Percentiles rank a stretch among this genome's conserved stretches.
Evolutionary conservation across 1,140 invertebrate genomes (phyloP).

Genomic region (Muscidifurax raptorellus): DNA sequence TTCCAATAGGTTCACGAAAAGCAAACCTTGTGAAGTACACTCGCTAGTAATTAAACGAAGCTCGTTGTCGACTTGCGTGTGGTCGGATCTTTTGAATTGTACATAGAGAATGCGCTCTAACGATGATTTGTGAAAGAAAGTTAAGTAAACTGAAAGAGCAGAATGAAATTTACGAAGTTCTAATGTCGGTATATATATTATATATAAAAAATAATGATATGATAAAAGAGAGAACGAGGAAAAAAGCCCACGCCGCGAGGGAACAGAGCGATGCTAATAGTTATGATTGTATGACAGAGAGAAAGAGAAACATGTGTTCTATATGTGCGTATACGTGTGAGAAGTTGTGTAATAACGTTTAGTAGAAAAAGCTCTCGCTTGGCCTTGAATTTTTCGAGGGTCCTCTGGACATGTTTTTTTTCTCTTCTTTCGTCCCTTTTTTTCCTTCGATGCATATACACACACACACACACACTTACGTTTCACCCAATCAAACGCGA

Average conservation of each 20-base stretch:
- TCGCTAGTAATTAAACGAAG: conserved; percentile 40
- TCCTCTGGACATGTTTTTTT: conserved; percentile 9
- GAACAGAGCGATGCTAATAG: conserved; percentile 30
- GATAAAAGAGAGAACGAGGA: conserved; percentile 27
- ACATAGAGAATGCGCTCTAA: conserved; percentile 46
- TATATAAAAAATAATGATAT: conserved; percentile 44
- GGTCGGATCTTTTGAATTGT: conserved; percentile 48
- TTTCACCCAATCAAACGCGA: conserved; percentile 1
- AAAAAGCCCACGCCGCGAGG: conserved; percentile 35
- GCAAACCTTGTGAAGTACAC: conserved; percentile 20
- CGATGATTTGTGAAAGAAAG: conserved; percentile 34
- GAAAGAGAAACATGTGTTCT: conserved; percentile 28
- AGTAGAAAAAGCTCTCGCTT: conserved; percentile 40
- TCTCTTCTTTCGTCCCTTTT: conserved; percentile 9
- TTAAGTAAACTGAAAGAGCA: conserved; percentile 29
- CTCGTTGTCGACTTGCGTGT: conserved; percentile 40
- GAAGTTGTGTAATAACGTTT: conserved; percentile 25
- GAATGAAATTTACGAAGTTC: conserved; percentile 32
- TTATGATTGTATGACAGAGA: conserved; percentile 19
- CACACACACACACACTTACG: conserved; percentile 8
- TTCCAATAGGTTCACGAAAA: conserved; percentile 28
- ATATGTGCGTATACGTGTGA: conserved; percentile 17
- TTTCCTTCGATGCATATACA: conserved; percentile 1
- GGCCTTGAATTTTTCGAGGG: conserved; percentile 25
- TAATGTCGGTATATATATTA: conserved; percentile 48